phyloP scores from a whole-genome alignment of 2,113 vertebrate genomes.

The Tenebrosternarchus preto region DNA sequence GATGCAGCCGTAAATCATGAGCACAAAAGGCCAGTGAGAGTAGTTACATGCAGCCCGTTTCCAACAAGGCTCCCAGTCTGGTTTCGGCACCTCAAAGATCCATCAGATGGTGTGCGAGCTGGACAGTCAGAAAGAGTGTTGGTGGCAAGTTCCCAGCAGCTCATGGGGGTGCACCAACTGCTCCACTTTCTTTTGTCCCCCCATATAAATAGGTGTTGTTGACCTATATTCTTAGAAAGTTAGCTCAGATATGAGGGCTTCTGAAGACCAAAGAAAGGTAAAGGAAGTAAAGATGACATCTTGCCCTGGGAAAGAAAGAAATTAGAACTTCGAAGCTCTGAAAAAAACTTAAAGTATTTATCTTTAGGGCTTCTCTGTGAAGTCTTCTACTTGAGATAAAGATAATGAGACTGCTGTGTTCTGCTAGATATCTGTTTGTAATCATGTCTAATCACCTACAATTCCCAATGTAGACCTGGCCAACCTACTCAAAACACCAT shows the following conservation, averaged over 20 bases:
- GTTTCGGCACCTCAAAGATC: conserved; percentile 19
- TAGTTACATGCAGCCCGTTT: conserved; percentile 29
- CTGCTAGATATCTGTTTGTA: no score
- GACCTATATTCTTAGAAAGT: conserved; percentile 9
- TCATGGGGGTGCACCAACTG: background rate
- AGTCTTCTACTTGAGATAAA: no score
- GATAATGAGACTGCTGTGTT: no score
- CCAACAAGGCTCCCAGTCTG: conserved; percentile 11
- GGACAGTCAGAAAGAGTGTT: background rate
- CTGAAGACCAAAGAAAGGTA: no score
- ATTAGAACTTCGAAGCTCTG: no score
- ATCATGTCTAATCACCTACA: no score
- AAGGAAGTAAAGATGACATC: no score
- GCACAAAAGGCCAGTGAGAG: conserved; percentile 12
- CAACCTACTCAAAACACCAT: no score
- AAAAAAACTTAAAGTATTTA: no score
- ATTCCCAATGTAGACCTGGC: no score
- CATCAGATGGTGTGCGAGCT: conserved; percentile 8
- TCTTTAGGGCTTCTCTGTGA: no score
- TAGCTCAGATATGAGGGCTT: background rate
- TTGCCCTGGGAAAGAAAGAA: no score
- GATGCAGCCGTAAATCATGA: conserved; percentile 32
- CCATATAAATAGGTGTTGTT: background rate
- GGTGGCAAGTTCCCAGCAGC: background rate
- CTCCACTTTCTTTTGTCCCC: conserved; percentile 22